Percentiles rank a stretch among this genome's conserved stretches.
Conservation (phyloP, 2,113 vertebrate genomes). For the Campylomormyrus tamandua region DNA sequence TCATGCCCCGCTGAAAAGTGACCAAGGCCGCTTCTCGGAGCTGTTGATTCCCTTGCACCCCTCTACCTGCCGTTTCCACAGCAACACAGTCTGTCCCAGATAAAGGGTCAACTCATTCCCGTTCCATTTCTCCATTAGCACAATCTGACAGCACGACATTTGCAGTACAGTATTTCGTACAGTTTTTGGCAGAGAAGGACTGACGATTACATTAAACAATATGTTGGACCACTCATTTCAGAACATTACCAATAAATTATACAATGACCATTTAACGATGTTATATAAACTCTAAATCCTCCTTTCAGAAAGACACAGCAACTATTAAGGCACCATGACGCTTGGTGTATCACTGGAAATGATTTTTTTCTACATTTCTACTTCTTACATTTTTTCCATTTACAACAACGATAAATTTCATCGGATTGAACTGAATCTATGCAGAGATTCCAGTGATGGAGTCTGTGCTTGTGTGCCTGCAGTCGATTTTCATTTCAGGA, state of each 20-base stretch:
- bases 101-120: constrained; percentile 13
- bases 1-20: constrained; percentile 33
- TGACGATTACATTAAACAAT: neutral
- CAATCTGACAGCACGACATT: neutral
- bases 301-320: neutral
- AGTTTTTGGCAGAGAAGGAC: neutral
- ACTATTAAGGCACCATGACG: neutral
- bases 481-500: neutral
- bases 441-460: neutral
- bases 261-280: neutral
- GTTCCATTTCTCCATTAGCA: constrained; percentile 7
- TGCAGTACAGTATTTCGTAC: neutral
- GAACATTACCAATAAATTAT: neutral
- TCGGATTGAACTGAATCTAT: neutral
- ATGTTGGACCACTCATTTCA: neutral
- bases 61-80: constrained; percentile 22
- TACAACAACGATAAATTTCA: neutral
- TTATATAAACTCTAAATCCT: neutral
- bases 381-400: neutral
- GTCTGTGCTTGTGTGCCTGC: neutral
- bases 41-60: constrained; percentile 25
- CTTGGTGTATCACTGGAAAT: neutral
- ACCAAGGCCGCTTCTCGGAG: constrained; percentile 23
- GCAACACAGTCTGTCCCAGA: constrained; percentile 26
- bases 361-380: neutral